Evolutionary conservation across 1,140 invertebrate species (phyloP).

Genomic region (Tenebrio molitor): DNA sequence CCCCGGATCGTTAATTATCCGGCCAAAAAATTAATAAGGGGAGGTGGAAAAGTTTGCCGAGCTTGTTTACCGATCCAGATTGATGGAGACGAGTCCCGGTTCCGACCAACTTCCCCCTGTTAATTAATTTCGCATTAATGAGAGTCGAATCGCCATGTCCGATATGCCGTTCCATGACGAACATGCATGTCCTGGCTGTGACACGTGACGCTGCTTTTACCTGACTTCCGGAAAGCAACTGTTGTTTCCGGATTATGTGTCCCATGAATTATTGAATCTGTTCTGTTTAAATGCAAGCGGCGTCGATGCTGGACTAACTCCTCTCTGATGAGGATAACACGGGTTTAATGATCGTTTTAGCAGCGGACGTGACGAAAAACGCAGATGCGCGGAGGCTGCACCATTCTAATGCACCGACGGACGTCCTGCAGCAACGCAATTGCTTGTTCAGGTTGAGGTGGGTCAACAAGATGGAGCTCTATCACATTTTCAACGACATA

Average conservation of each 20-base stretch:
- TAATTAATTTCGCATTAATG: constrained; percentile 25
- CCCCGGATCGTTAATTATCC: constrained; percentile 26
- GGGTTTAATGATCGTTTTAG: constrained; percentile 13
- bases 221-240: constrained; percentile 28
- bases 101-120: background rate
- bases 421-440: no score
- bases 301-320: background rate
- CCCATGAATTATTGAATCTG: constrained; percentile 26
- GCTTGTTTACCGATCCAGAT: constrained; percentile 10
- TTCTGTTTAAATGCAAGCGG: constrained; percentile 5
- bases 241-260: constrained; percentile 26
- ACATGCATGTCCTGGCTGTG: background rate
- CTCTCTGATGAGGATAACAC: constrained; percentile 17
- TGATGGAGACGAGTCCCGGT: constrained; percentile 10
- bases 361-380: background rate
- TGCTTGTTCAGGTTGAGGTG: no score
- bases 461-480: no score
- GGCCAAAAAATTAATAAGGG: constrained; percentile 28
- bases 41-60: constrained; percentile 9
- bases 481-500: no score
- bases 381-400: no score
- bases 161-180: constrained; percentile 4
- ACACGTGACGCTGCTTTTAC: constrained; percentile 9
- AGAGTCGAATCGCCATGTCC: background rate
- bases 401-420: no score